Base-by-base conservation (phyloP, 2,797 vertebrate genomes). In the Betta splendens region DNA sequence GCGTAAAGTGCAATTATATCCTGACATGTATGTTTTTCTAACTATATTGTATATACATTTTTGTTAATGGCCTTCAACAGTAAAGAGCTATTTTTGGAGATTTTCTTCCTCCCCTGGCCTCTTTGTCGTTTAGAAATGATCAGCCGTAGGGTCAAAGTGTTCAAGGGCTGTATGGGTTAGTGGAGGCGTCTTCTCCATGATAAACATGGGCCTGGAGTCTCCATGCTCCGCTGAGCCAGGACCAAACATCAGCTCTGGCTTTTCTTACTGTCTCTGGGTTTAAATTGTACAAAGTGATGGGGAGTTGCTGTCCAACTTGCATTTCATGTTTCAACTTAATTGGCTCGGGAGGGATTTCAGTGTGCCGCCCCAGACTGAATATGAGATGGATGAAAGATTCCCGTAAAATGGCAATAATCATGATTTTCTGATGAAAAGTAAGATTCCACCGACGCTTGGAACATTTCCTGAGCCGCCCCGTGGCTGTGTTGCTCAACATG, bases 31-130 rank as follows among this genome's bases (percentile, higher is more conserved):
- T 89, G 71, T 79, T 81, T 87, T 81, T 84, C 58, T 81, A 85
- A 81, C 69, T 62, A 73, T 80, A 75, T 61, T 91, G 87, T 91
- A 84, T 78, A 87, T 88, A 87, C 62, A 45, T 80, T 81, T 82
- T 85, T 83, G 55, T 79, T 67, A 67, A 57, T 80, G 52, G 76
- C 79, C 71, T 71, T 77, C 58, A 74, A 64, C 58, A 82, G 77
- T 83, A 85, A 82, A 89, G 71, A 81, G 50, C 54, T 84, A 85
- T 88, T 92, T 90, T 89, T 84, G 67, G 69, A 89, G 79, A 68
- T 52, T 52, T 56, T 68, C 62, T 69, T 23, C 38, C 75, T 33
- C 54, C 66, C 69, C 48, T 77, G 69, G 70, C 78, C 58, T 84
- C 59, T 87, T 55, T 69, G 74, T 85, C 69, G 77, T 74, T 80